These are phyloP conservation scores for Thunnus maccoyii DNA, from an alignment of 2,113 vertebrate species.

Conservation along the genomic window DNA sequence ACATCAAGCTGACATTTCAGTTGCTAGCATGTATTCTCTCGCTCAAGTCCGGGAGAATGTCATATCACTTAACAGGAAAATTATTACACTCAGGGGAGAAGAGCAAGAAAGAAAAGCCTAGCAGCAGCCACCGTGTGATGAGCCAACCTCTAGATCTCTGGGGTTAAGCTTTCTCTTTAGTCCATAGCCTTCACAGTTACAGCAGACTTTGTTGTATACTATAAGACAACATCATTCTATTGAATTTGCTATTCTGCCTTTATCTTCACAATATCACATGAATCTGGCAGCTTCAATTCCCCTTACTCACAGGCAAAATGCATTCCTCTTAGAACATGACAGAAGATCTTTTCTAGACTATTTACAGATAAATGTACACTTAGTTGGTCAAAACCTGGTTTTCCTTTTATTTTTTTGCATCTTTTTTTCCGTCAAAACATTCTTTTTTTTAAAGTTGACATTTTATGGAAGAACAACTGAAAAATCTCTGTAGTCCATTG, in stretches of 20 bases:
- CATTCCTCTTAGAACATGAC: too few relatives aligned
- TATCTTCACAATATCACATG: neutral
- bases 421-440: neutral
- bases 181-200: neutral
- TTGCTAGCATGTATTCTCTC: conserved; percentile 11
- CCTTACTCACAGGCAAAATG: too few relatives aligned
- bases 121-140: conserved; percentile 3
- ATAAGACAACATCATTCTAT: too few relatives aligned
- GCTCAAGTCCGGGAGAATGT: conserved; percentile 25
- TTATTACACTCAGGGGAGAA: conserved; percentile 3
- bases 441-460: neutral
- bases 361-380: neutral
- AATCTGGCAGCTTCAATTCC: neutral
- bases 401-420: neutral
- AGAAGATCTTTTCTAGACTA: too few relatives aligned
- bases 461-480: neutral
- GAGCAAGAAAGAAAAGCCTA: conserved; percentile 13
- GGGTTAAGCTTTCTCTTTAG: neutral
- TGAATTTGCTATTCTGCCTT: neutral
- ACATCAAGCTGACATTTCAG: conserved; percentile 44
- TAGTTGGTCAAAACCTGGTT: accelerated
- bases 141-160: neutral
- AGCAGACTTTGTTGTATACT: neutral
- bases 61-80: conserved; percentile 8
- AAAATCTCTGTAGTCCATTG: neutral